phyloP scores from a whole-genome alignment of 2,113 vertebrate species.

The Toxostoma redivivum region DNA sequence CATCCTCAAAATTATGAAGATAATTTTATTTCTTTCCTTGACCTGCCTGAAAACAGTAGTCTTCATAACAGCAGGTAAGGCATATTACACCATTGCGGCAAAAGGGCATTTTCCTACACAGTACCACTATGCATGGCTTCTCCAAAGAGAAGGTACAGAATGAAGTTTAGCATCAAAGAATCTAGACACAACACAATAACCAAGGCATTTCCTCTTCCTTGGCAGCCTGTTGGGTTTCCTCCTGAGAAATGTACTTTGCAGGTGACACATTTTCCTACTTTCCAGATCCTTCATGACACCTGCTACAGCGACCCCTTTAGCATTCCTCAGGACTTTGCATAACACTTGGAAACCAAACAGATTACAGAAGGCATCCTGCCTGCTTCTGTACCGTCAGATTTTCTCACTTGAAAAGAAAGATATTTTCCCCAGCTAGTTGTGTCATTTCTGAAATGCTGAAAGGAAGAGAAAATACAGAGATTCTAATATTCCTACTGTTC shows the following conservation, averaged over 20 bases:
- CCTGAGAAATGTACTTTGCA: not conserved
- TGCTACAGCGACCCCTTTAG: not conserved
- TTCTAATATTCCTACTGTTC: not conserved
- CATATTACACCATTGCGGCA: fast-evolving
- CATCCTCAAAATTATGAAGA: not conserved
- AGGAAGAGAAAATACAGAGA: not conserved
- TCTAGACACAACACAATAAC: not conserved
- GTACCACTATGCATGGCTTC: not conserved
- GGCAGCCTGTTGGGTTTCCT: not conserved
- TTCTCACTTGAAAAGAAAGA: not conserved
- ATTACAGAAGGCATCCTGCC: not conserved
- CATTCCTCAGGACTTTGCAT: not conserved
- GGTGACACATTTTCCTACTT: not conserved
- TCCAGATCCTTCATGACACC: not conserved
- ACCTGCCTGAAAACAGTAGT: not conserved
- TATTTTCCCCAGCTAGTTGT: not conserved
- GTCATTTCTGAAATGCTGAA: not conserved
- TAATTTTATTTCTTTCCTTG: not conserved
- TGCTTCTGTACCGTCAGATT: not conserved
- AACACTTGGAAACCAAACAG: not conserved
- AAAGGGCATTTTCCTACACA: not conserved
- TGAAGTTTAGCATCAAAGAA: not conserved
- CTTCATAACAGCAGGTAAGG: not conserved
- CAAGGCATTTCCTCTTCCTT: not conserved
- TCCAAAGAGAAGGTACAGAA: not conserved